A percentile compares a stretch with the other conserved stretches of the same genome.
Evolutionary conservation across 2,888 invertebrate species (phyloP).

Genomic region (Trachelus troglodyta): DNA sequence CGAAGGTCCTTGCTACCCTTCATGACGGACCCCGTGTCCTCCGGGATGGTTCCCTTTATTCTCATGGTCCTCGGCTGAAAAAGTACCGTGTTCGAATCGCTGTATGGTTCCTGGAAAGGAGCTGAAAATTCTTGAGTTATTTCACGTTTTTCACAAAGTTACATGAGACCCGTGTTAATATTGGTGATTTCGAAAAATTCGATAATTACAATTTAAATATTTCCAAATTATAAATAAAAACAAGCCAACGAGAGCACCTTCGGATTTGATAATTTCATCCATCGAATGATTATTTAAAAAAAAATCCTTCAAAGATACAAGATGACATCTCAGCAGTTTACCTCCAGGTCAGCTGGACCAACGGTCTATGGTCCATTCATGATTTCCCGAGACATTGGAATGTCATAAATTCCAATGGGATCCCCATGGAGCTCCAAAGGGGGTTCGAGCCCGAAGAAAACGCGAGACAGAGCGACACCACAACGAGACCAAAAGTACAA

Average conservation of each 20-base stretch:
- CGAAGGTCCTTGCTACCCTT: constrained; percentile 19
- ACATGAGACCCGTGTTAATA: neutral
- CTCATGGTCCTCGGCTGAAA: neutral
- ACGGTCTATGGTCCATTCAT: constrained; percentile 44
- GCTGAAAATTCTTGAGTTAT: neutral
- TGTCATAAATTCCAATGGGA: constrained; percentile 49
- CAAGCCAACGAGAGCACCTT: neutral
- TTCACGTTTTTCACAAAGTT: neutral
- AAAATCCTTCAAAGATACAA: constrained; percentile 9
- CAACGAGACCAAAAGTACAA: constrained; percentile 18
- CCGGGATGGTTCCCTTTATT: constrained; percentile 4
- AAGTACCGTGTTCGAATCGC: neutral
- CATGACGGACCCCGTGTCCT: constrained; percentile 2
- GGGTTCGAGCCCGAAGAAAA: constrained; percentile 13
- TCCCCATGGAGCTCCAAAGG: constrained; percentile 24
- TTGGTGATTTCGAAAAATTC: neutral
- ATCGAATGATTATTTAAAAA: neutral
- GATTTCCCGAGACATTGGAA: constrained; percentile 43
- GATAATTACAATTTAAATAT: neutral
- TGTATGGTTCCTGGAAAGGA: neutral
- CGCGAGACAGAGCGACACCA: constrained; percentile 9
- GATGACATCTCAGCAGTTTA: constrained; percentile 3
- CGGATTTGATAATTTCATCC: neutral
- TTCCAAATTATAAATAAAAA: neutral
- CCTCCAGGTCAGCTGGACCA: constrained; percentile 2